Evolutionary conservation across 1,140 invertebrate genomes (phyloP), one percentile per base, ranked within the genome.

Genomic region (Anadara kagoshimensis): DNA sequence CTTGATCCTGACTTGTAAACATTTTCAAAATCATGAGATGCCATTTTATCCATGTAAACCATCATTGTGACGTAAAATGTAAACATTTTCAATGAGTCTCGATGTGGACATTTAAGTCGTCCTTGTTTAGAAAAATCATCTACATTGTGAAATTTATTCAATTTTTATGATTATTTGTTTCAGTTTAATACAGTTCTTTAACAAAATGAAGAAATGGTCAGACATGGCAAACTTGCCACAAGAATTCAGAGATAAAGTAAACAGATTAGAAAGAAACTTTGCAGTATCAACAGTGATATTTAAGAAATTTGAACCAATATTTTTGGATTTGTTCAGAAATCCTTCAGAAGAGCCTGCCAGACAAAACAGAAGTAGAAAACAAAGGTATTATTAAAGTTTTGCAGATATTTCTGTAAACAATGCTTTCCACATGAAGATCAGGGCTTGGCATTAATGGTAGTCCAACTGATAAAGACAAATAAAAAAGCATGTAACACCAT

Each of bases 181-280:
- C 87, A 96, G 95, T 82, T 91, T 99, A 51, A 94, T 96, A 71
- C 94, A 98, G 78, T 99, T 99, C 90, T 98, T 99, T 87, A 93
- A 93, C 57, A 99, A 98, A 90, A 97, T 97, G 82, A 95, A 96
- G 86, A 95, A 94, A 83, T 99, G 98, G 98, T 93, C 94, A 56
- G 95, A 97, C 80, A 98, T 99, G 96, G 93, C 95, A 0, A 94
- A 94, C 77, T 92, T 98, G 86, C 92, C 95, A 0, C 92, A 93
- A 76, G 94, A 96, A 54, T 96, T 98, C 83, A 91, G 93, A 68
- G 92, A 93, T 24, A 95, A 95, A 89, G 94, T 99, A 61, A 94
- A 96, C 61, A 92, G 93, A 70, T 88, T 99, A 58, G 94, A 99
- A 84, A 92, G 94, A 62, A 98, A 97, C 84, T 99, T 99, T 92